These are phyloP conservation scores for Pseudopipra pipra DNA, from an alignment of 2,113 vertebrate species.

Conservation along the genomic window DNA sequence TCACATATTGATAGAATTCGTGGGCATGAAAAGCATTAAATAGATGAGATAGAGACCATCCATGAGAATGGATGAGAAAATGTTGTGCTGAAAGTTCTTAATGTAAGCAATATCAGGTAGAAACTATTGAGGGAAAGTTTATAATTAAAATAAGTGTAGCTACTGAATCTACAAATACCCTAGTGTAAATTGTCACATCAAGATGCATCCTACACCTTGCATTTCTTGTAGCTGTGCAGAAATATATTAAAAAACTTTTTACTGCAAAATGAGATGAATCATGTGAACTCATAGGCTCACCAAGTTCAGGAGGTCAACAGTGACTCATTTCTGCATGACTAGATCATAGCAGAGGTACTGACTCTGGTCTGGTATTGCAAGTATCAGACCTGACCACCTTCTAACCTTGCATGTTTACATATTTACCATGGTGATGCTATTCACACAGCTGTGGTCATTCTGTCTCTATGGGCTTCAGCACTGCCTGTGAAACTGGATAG, in stretches of 20 bases:
- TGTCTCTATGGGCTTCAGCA: background rate
- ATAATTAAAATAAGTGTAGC: background rate
- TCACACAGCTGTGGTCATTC: background rate
- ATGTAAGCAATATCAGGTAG: background rate
- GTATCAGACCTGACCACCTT: background rate
- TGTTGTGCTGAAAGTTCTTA: background rate
- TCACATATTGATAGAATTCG: background rate
- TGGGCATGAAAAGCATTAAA: background rate
- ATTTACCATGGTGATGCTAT: background rate
- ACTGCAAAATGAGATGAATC: background rate
- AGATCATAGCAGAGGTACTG: background rate
- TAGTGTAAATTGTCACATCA: background rate
- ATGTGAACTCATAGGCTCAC: background rate
- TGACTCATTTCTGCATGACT: background rate
- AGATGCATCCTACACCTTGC: background rate
- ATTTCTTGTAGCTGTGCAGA: background rate
- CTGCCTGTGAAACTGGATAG: background rate
- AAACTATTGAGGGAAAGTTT: background rate
- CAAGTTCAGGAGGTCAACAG: background rate
- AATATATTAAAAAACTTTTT: background rate
- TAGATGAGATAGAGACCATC: background rate
- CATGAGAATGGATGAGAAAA: background rate
- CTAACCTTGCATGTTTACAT: background rate
- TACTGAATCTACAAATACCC: background rate
- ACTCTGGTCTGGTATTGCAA: background rate